A percentile compares a stretch with the other conserved stretches of the same genome.
Conservation (phyloP, 2,113 vertebrate species). For the Blennius ocellaris region DNA sequence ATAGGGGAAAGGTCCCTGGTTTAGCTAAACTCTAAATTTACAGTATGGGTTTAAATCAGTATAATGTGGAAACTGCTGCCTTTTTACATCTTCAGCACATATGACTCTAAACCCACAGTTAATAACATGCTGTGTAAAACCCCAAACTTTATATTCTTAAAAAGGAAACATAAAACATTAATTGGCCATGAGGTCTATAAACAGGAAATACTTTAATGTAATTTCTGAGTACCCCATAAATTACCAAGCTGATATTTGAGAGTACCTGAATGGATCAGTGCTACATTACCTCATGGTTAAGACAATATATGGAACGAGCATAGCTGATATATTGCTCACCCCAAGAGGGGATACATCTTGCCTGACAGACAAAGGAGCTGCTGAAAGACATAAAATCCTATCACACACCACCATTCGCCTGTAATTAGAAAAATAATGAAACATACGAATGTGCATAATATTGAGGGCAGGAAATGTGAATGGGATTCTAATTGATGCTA, state of each 20-base stretch:
- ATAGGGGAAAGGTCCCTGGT: no score
- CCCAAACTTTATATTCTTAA: background rate
- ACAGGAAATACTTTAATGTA: conserved; percentile 42
- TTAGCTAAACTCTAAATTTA: no score
- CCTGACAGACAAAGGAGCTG: conserved; percentile 58
- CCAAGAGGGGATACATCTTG: conserved; percentile 64
- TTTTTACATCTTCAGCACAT: background rate
- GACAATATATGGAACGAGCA: conserved; percentile 64
- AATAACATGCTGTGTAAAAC: background rate
- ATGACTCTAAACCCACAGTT: background rate
- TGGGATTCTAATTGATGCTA: conserved; percentile 57
- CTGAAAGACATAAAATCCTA: conserved; percentile 71
- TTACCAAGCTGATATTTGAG: conserved; percentile 48
- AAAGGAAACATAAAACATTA: conserved; percentile 38
- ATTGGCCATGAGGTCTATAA: conserved; percentile 21
- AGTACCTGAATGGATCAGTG: conserved; percentile 54
- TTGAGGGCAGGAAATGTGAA: conserved; percentile 51
- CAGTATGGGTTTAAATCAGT: no score
- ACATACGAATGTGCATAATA: conserved; percentile 55
- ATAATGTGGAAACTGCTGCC: no score
- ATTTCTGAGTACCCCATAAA: conserved; percentile 53
- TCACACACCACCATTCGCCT: conserved; percentile 66
- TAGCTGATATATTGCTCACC: conserved; percentile 67
- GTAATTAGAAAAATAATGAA: conserved; percentile 78
- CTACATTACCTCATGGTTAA: conserved; percentile 74